phyloP scores from a whole-genome alignment of 2,888 invertebrate species.

The Aleiodes alternator region DNA sequence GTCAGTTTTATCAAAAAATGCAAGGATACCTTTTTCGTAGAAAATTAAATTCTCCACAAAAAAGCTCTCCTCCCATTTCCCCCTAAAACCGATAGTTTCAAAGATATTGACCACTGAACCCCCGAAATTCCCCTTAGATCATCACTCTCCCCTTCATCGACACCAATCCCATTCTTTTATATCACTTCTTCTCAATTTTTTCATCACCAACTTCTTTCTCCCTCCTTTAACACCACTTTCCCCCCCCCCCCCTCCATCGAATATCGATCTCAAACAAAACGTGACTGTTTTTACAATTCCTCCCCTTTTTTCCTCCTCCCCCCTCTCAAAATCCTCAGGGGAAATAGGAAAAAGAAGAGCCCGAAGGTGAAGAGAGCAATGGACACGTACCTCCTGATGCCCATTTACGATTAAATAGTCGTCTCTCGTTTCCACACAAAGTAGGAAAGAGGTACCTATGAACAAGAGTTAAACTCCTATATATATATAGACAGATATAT shows the following conservation, averaged over 20 bases:
- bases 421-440: conserved; percentile 37
- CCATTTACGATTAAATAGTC: conserved; percentile 46
- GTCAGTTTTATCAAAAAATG: no score
- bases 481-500: no score
- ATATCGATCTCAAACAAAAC: conserved; percentile 45
- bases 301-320: background rate
- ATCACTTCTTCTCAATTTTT: conserved; percentile 3
- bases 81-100: no score
- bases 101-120: no score
- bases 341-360: background rate
- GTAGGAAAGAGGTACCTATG: background rate
- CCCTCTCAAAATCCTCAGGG: background rate
- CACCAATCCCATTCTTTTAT: conserved; percentile 9
- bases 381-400: conserved; percentile 40
- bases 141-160: background rate
- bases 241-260: conserved; percentile 11
- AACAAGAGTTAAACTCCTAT: conserved; percentile 32
- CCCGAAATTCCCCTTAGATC: no score
- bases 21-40: no score
- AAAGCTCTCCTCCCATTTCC: no score
- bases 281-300: conserved; percentile 46
- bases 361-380: conserved; percentile 1
- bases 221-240: conserved; percentile 14
- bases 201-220: background rate
- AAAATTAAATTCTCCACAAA: no score